A percentile compares a stretch with the other conserved stretches of the same genome.
Conservation (phyloP, 2,888 invertebrate species). For the Sarcophaga carnaria region DNA sequence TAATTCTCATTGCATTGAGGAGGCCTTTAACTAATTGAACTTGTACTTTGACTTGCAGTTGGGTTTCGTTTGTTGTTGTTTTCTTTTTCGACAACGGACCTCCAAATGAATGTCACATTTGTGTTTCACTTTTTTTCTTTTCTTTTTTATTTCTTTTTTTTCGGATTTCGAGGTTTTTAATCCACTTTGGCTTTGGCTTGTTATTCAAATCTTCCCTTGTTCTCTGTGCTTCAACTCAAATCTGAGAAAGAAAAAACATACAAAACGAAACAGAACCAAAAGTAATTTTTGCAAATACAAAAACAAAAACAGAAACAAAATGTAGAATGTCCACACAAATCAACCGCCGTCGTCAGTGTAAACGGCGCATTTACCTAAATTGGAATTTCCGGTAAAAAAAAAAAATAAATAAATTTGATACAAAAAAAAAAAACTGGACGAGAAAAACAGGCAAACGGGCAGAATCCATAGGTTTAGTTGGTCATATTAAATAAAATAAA, state of each 20-base stretch:
- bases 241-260: slow-evolving; percentile 34
- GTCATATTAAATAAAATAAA: slow-evolving; percentile 57
- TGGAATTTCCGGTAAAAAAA: slow-evolving; percentile 80
- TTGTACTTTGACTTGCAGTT: slow-evolving; percentile 70
- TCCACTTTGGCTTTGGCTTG: slow-evolving; percentile 61
- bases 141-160: slow-evolving; percentile 72
- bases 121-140: slow-evolving; percentile 55
- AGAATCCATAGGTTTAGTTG: slow-evolving; percentile 21
- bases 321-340: slow-evolving; percentile 37
- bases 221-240: slow-evolving; percentile 53
- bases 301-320: background rate
- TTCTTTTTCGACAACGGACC: slow-evolving; percentile 21
- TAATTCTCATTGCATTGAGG: background rate
- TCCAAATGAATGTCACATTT: slow-evolving; percentile 66
- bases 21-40: slow-evolving; percentile 74
- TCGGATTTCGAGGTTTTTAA: slow-evolving; percentile 70
- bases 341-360: slow-evolving; percentile 63
- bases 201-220: slow-evolving; percentile 40
- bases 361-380: slow-evolving; percentile 81
- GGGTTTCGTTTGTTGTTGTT: slow-evolving; percentile 12
- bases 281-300: slow-evolving; percentile 59
- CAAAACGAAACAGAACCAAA: slow-evolving; percentile 36
- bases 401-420: slow-evolving; percentile 74
- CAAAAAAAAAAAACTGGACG: slow-evolving; percentile 71
- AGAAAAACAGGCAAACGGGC: slow-evolving; percentile 41